Base-by-base conservation (phyloP, 2,888 invertebrate species). In the Leptopterna dolabrata region DNA sequence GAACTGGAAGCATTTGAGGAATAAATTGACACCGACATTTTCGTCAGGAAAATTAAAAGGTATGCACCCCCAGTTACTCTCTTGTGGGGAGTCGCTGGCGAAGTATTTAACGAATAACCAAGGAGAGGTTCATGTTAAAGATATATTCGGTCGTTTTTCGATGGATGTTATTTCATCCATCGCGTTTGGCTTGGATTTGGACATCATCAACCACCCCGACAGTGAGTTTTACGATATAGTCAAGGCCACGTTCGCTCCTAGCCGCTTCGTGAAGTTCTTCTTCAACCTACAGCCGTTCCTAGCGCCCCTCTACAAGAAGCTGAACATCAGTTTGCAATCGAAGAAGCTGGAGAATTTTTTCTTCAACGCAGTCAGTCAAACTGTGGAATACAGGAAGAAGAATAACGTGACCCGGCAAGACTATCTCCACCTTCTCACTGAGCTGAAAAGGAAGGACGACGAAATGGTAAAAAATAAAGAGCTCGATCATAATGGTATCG, bases 341-440 rank as follows among this genome's bases (percentile, higher is more conserved):
- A 78, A 76, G 41, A 24, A 19, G 1, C 24, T 86, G 27, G 86
- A 86, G 13, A 89, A 92, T 1, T 94, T 94, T 90, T 94, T 94
- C 87, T 91, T 92, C 78, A 84, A 88, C 14, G 80, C 89, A 0
- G 87, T 89, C 7, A 87, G 73, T 29, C 76, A 89, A 11, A 89
- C 88, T 9, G 78, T 88, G 3, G 87, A 89, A 13, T 89, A 89
- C 55, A 81, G 89, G 43, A 88, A 89, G 80, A 87, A 85, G 14
- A 89, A 89, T 73, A 85, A 85, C 27, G 47, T 89, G 16, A 55
- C 82, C 1, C 86, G 89, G 29, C 88, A 89, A n/a, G 89, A 89
- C 45, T 89, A 87, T 89, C 91, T 95, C 81, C 93, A 94, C 89
- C 90, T 94, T 4, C 91, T 94, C 81, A 92, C 93, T 45, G 92